phyloP scores from a whole-genome alignment of 2,888 invertebrate species.

The Phalangium opilio region DNA sequence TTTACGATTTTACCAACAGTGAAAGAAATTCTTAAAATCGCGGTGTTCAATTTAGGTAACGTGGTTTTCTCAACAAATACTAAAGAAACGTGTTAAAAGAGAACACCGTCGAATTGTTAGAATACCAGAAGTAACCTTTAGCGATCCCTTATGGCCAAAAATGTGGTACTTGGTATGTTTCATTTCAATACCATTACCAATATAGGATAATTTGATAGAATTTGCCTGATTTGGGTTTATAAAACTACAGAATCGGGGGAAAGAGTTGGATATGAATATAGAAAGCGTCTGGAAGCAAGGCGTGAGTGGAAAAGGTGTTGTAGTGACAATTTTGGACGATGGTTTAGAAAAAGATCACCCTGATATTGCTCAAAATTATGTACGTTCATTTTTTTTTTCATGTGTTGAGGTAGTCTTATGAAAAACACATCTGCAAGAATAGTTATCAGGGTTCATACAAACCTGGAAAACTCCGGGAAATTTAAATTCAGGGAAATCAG shows the following conservation, averaged over 20 bases:
- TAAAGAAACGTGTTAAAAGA: conserved; percentile 62
- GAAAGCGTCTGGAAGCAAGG: conserved; percentile 88
- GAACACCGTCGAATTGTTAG: conserved; percentile 37
- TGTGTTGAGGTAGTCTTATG: too few species aligned
- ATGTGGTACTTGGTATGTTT: conserved; percentile 94
- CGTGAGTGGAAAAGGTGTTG: conserved; percentile 81
- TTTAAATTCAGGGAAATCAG: too few species aligned
- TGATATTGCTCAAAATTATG: conserved; percentile 78
- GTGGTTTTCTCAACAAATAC: conserved; percentile 9
- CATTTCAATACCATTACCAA: neutral
- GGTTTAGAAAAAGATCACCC: conserved; percentile 92
- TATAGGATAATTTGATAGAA: too few species aligned
- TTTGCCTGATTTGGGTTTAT: too few species aligned
- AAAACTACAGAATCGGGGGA: conserved; percentile 45
- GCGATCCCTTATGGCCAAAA: conserved; percentile 80
- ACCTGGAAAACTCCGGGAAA: too few species aligned
- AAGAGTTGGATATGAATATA: conserved; percentile 89
- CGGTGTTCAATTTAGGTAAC: conserved; percentile 7
- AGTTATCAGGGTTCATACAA: too few species aligned
- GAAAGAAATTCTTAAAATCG: neutral
- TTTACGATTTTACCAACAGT: neutral
- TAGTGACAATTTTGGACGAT: conserved; percentile 92
- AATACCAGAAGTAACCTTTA: conserved; percentile 33
- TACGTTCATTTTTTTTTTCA: conserved; percentile 39
- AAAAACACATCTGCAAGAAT: too few species aligned